Evolutionary conservation across 2,113 vertebrate genomes (phyloP).

Genomic region (Xenopus tropicalis): UCB_Xtro_10.0 CM004452.2:34739501-34740000

Average conservation of each 20-base stretch:
- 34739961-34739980: conserved; percentile 55
- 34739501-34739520: neutral
- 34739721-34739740: conserved; percentile 51
- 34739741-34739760: conserved; percentile 57
- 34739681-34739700: conserved; percentile 41
- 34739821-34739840: conserved; percentile 51
- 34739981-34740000: neutral
- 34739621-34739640: conserved; percentile 54
- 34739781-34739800: conserved; percentile 52
- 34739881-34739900: conserved; percentile 55
- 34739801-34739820: conserved; percentile 56
- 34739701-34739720: conserved; percentile 46
- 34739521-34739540: neutral
- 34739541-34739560: neutral
- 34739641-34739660: conserved; percentile 46
- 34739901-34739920: conserved; percentile 54
- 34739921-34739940: conserved; percentile 45
- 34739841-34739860: conserved; percentile 59
- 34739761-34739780: conserved; percentile 47
- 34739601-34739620: conserved; percentile 54
- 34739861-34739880: conserved; percentile 55
- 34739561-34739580: conserved; percentile 10
- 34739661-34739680: conserved; percentile 43
- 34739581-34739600: conserved; percentile 27
- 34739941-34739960: conserved; percentile 56